Base-by-base conservation (phyloP, 2,113 vertebrate genomes). In the Mus spicilegus region DNA sequence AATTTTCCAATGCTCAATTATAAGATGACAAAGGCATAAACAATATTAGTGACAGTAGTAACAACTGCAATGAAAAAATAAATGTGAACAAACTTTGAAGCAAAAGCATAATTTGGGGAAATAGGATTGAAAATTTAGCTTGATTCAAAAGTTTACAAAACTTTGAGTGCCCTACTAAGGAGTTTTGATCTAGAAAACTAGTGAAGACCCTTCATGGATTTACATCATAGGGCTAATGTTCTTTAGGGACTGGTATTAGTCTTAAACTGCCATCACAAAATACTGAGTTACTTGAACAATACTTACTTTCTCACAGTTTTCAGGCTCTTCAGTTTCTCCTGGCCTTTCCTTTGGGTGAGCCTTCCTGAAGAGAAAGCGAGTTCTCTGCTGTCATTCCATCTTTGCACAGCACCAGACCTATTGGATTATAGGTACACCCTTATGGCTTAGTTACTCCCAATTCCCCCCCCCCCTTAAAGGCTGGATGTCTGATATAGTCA, bases 381-480 rank as follows among this genome's bases (percentile, higher is more conserved):
- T 1, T 30, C 33, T 30, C 26, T 16, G 46, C 56, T 76, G 20
- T 75, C 51, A 58, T 19, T 69, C 36, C 3, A 1, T 88, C 42
- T 51, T 84, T 82, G 58, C 9, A 3, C 36, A 72, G 33, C 20
- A 84, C 3, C 36, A 30, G 16, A 61, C 26, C 61, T 87, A 36
- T 69, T 51, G 24, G 16, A 91, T 67, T 91, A 69, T 22, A 63
- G 39, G 2, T 72, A 87, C 19, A 28, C 14, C 17, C 3, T 70
- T 75, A 77, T 77, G 61, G 22, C 22, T 92, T 26, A 84, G 85
- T 92, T 85, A 85, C 89, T n/a, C 28, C 72, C 67, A 92, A n/a
- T 92, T 94, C 17, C 6, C 42, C 42, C n/a, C n/a, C n/a, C n/a
- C 75, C 85, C 84, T 51, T 85, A 89, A 89, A 63, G 6, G 0